Base-by-base conservation (phyloP, 2,797 vertebrate genomes). In the Anolis apletophallus region DNA sequence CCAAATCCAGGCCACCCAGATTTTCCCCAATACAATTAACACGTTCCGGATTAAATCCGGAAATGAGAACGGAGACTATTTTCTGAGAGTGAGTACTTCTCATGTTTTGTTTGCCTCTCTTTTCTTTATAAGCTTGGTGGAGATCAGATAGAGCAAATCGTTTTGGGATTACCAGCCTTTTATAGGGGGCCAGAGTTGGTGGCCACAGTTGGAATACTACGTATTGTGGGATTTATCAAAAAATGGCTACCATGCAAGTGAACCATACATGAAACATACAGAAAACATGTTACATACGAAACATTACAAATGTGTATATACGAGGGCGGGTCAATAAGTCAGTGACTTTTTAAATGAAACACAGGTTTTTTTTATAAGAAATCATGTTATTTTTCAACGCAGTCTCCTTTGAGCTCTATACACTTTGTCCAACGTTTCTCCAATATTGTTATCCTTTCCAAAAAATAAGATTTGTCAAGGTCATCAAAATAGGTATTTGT, bases 11-110 rank as follows among this genome's bases (percentile, higher is more conserved):
- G 98, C 99, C 87, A 99, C 99, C 89, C 98, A 96, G 84, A 97
- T 99, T 93, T 99, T 97, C 78, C 92, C 98, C 88, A 99, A 98
- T 94, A 98, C 98, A 81, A 98, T 98, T 92, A 99, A 99, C 94
- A 98, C 97, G 83, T 99, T 99, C 95, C 97, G 97, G 97, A 98
- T 99, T 95, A 98, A 98, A 94, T 96, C 98, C 79, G 99, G 99
- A 91, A 99, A 99, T 0, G 98, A 99, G 86, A 98, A 96, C 1
- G 98, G 98, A 90, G 97, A 99, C 23, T 99, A 99, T 92, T 97
- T 96, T 91, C 95, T 97, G 92, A 93, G 97, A 91, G 97, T 97
- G 91, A 97, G 97, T 97, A 92, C 19, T 64, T 23, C 36, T 19
- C 14, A 26, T n/a, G 26, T 46, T 52, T 16, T 79, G 7, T 32